These are phyloP conservation scores for Tenrec ecaudatus DNA, from an alignment of 2,113 vertebrate genomes.

Conservation along the genomic window DNA sequence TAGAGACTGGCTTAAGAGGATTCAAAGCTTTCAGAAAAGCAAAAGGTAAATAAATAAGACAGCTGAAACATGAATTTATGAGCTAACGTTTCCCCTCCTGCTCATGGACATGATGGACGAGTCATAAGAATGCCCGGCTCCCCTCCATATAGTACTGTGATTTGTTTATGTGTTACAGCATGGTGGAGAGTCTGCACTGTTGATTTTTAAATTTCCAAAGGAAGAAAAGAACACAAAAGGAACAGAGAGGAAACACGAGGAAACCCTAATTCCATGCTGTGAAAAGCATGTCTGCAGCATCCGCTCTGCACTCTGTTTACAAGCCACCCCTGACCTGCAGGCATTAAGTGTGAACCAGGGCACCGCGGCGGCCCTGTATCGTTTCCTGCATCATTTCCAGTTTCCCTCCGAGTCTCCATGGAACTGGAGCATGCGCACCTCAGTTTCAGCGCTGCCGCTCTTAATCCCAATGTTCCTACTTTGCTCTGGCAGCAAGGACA, in stretches of 20 bases:
- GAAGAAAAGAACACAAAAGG: slow-evolving; percentile 7
- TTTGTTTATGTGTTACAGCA: slow-evolving; percentile 4
- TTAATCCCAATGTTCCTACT: not conserved
- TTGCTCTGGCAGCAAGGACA: not conserved
- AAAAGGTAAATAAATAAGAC: slow-evolving; percentile 43
- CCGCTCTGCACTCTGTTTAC: not conserved
- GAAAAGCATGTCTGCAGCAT: not conserved
- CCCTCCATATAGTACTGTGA: slow-evolving; percentile 29
- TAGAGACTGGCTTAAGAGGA: slow-evolving; percentile 37
- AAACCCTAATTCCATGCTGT: not conserved
- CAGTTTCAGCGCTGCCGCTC: not conserved
- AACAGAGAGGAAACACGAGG: not conserved
- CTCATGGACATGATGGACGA: slow-evolving; percentile 43
- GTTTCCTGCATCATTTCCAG: not conserved
- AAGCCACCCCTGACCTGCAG: not conserved
- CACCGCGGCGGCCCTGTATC: not conserved
- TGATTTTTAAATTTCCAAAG: slow-evolving; percentile 17
- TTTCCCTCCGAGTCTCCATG: not conserved
- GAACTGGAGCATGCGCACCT: not conserved
- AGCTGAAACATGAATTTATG: slow-evolving; percentile 21
- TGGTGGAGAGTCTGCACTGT: not conserved
- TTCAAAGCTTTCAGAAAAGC: slow-evolving; percentile 53
- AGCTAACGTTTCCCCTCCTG: slow-evolving; percentile 12
- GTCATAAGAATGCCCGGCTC: slow-evolving; percentile 44
- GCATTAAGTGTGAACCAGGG: too few species aligned